A percentile compares a stretch with the other conserved stretches of the same genome.
Conservation (phyloP, 1,140 invertebrate genomes). For the Galleria mellonella region DNA sequence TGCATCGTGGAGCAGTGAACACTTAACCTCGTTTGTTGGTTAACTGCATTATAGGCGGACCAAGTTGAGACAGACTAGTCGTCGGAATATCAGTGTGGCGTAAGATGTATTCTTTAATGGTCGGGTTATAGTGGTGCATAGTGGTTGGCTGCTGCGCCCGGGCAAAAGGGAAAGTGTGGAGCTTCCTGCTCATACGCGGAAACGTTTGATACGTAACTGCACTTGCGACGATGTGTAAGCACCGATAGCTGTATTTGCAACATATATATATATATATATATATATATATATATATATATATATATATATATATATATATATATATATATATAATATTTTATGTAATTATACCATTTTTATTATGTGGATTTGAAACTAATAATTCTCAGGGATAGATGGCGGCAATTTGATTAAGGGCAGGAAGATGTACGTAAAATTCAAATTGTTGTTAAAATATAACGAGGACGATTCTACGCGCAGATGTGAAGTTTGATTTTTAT, state of each 20-base stretch:
- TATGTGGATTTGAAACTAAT: too few species aligned
- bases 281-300: neutral
- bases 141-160: slow-evolving; percentile 61
- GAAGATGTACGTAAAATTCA: too few species aligned
- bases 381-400: too few species aligned
- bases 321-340: too few species aligned
- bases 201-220: slow-evolving; percentile 57
- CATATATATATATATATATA: neutral
- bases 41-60: slow-evolving; percentile 55
- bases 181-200: slow-evolving; percentile 68
- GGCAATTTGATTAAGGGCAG: too few species aligned
- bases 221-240: slow-evolving; percentile 22
- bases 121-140: slow-evolving; percentile 53
- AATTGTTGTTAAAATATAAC: too few species aligned
- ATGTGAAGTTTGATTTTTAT: too few species aligned
- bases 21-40: slow-evolving; percentile 66
- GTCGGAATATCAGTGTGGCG: slow-evolving; percentile 5
- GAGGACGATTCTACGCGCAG: too few species aligned
- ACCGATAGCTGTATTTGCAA: neutral
- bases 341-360: too few species aligned
- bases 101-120: slow-evolving; percentile 22
- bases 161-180: slow-evolving; percentile 69
- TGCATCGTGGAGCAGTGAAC: slow-evolving; percentile 42
- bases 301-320: too few species aligned
- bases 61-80: slow-evolving; percentile 17